Conservation (phyloP, 2,888 invertebrate genomes). For the Dryococelus australis region DNA sequence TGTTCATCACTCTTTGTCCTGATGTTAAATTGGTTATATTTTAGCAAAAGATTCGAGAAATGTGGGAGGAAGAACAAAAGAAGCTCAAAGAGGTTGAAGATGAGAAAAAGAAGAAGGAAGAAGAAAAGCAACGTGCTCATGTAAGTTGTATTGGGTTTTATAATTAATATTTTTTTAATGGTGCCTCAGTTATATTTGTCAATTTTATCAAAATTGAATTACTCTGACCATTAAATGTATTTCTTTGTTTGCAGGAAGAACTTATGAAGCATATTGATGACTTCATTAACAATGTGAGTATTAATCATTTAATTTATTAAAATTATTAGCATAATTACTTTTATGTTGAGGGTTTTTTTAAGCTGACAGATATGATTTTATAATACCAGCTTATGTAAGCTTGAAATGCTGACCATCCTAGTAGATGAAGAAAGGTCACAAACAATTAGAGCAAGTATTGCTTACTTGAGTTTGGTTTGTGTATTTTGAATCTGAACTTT, state of each 20-base stretch:
- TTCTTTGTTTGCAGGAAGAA: slow-evolving; percentile 54
- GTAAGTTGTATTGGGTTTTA: slow-evolving; percentile 38
- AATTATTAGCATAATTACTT: neutral
- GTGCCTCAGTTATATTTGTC: neutral
- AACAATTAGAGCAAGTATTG: too few species aligned
- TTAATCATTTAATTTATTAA: neutral
- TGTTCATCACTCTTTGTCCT: neutral
- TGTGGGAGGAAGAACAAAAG: slow-evolving; percentile 73
- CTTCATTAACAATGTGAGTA: slow-evolving; percentile 60
- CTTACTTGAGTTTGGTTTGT: too few species aligned
- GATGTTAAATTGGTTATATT: slow-evolving; percentile 31
- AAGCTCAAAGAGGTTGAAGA: slow-evolving; percentile 64
- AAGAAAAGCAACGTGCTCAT: slow-evolving; percentile 60
- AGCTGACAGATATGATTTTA: too few species aligned
- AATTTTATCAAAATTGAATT: too few species aligned
- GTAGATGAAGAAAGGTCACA: too few species aligned
- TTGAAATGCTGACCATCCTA: too few species aligned
- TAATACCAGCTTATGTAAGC: too few species aligned
- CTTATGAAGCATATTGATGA: slow-evolving; percentile 64
- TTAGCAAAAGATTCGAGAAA: slow-evolving; percentile 61
- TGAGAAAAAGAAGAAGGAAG: slow-evolving; percentile 65
- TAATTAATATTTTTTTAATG: neutral
- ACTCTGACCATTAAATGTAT: too few species aligned
- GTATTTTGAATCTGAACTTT: too few species aligned
- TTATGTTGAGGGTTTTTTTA: neutral